Evolutionary conservation across 2,888 invertebrate species (phyloP), one percentile per base, ranked within the genome.

Genomic region (Sinodicranocentrus sp.): DNA sequence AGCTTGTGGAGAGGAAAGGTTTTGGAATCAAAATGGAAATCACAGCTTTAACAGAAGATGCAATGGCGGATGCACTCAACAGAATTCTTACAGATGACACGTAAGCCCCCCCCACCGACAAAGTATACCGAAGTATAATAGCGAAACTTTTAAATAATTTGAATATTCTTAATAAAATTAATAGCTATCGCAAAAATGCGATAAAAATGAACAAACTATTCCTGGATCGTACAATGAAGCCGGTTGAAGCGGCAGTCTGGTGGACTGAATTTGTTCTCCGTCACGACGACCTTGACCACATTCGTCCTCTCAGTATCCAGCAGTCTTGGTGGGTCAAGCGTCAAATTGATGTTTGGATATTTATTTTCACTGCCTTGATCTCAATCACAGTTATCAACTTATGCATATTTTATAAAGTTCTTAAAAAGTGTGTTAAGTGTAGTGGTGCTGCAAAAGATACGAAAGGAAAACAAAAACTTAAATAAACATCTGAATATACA

Each of bases 1-100:
- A 83, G n/a, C 33, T 77, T 10, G n/a, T 85, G 13, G 79, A 72
- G 0, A 26, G 26, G 6, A 23, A 63, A 6, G 82, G 78, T 1
- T 26, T 71, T 17, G 87, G 85, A 28, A 79, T 87, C 17, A 59
- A 72, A 61, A 19, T 87, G 65, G 87, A 87, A 78, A 52, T 86
- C 10, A 67, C 39, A 10, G 65, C 61, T 39, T 6, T 87, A 3
- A 85, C 70, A 0, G 39, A 82, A 28, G 17, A 54, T 10, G 59
- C 65, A 10, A 48, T 87, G 57, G 77, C 75, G 26, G 44, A 59
- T 13, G 85, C 86, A 10, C 73, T 86, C 19, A 13, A 15, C 0
- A 52, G 76, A 33, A 65, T 86, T 23, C 25, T 86, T 1, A 44
- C 19, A 26, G 44, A 84, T 59, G 39, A 65, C 1, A 82, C 48